A percentile compares a stretch with the other conserved stretches of the same genome.
Conservation (phyloP, 2,113 vertebrate species). For the Callorhinus ursinus region DNA sequence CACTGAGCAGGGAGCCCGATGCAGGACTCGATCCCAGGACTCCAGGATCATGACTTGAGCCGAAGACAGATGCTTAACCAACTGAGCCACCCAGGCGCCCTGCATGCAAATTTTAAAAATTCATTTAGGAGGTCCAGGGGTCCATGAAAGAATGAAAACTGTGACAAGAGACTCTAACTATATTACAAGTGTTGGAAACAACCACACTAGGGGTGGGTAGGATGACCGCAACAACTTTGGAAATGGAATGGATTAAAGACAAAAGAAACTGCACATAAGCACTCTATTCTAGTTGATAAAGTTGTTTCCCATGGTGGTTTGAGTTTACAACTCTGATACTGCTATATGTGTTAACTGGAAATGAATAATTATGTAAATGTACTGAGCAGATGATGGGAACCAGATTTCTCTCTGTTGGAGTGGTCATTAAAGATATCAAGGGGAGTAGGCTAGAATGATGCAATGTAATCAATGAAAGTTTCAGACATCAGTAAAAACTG, state of each 20-base stretch:
- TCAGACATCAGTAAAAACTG: neutral
- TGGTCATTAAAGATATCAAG: neutral
- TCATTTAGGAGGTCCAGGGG: neutral
- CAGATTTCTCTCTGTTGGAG: neutral
- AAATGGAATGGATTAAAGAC: neutral
- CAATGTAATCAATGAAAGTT: neutral
- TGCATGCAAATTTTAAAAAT: neutral
- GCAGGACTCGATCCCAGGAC: too few relatives aligned
- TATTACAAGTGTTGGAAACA: neutral
- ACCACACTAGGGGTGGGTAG: neutral
- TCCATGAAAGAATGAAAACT: neutral
- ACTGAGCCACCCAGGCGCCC: too few relatives aligned
- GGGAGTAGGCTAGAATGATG: neutral
- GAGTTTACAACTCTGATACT: neutral
- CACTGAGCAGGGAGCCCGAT: too few relatives aligned
- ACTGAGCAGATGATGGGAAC: neutral
- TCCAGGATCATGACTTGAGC: too few relatives aligned
- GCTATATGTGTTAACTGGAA: neutral
- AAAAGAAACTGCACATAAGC: neutral
- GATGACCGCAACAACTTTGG: neutral
- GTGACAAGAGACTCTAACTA: neutral
- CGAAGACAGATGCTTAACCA: too few relatives aligned
- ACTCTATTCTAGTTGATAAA: neutral
- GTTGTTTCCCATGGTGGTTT: neutral
- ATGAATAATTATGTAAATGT: neutral